phyloP scores from a whole-genome alignment of 2,113 vertebrate genomes.

The Axis porcinus region DNA sequence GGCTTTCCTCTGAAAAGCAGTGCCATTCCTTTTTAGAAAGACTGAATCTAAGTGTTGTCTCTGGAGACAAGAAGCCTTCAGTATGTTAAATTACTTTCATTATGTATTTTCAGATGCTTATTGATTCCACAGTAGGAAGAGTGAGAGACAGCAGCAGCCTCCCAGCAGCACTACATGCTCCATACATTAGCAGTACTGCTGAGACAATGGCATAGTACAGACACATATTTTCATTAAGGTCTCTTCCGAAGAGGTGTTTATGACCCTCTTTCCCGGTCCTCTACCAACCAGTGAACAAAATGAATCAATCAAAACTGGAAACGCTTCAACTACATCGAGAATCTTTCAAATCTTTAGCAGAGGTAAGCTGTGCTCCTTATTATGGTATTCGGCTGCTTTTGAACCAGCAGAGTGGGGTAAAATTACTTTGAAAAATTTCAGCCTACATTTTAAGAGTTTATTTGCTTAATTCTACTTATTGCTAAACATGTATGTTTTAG shows the following conservation, averaged over 20 bases:
- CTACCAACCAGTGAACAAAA: constrained; percentile 85
- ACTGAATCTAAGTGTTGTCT: constrained; percentile 80
- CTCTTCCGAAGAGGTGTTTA: constrained; percentile 79
- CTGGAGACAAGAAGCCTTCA: constrained; percentile 85
- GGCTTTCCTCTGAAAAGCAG: constrained; percentile 80
- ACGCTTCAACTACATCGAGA: constrained; percentile 82
- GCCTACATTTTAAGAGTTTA: constrained; percentile 65
- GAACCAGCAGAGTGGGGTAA: constrained; percentile 65
- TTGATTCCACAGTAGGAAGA: constrained; percentile 84
- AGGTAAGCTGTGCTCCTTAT: constrained; percentile 87
- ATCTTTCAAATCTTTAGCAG: constrained; percentile 78
- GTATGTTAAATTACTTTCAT: constrained; percentile 87
- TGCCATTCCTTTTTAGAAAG: constrained; percentile 79
- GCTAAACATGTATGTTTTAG: constrained; percentile 49
- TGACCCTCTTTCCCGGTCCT: constrained; percentile 79
- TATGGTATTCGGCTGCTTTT: constrained; percentile 70
- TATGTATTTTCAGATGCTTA: constrained; percentile 86
- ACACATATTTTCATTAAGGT: constrained; percentile 83
- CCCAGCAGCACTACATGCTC: constrained; percentile 79
- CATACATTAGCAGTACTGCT: constrained; percentile 80
- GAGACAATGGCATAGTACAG: constrained; percentile 85
- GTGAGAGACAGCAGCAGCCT: constrained; percentile 84
- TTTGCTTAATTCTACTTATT: constrained; percentile 62
- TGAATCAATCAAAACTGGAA: constrained; percentile 83
- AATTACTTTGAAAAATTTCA: constrained; percentile 68